Conservation (phyloP, 2,888 invertebrate genomes). For the Diaphora mendica region DNA sequence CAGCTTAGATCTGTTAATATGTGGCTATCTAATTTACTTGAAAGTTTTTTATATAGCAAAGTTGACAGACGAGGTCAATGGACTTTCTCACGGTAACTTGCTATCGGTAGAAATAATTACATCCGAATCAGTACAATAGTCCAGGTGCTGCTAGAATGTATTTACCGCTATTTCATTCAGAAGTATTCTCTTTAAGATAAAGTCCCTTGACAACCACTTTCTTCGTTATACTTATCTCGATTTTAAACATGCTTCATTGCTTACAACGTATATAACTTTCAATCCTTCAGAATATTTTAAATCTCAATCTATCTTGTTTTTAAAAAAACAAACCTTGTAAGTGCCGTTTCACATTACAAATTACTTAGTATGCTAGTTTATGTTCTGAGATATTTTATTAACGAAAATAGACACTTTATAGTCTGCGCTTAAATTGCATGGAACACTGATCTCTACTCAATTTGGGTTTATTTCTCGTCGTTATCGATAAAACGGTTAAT, state of each 20-base stretch:
- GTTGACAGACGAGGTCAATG: background rate
- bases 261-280: background rate
- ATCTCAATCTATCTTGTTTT: background rate
- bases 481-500: background rate
- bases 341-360: background rate
- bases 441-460: background rate
- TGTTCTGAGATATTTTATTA: background rate
- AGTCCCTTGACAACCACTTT: background rate
- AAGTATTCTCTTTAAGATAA: background rate
- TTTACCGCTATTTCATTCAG: background rate
- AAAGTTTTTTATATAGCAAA: background rate
- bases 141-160: background rate
- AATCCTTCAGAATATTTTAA: background rate
- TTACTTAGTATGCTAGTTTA: background rate
- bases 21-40: no score
- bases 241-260: background rate
- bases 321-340: background rate
- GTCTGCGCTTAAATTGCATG: background rate
- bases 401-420: background rate
- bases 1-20: background rate
- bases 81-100: background rate
- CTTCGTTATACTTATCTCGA: background rate
- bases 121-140: background rate
- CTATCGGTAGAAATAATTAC: background rate
- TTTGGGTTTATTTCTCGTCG: background rate